These are phyloP conservation scores for Macrosoma leucophasiata DNA, from an alignment of 2,888 invertebrate species.

Conservation along the genomic window DNA sequence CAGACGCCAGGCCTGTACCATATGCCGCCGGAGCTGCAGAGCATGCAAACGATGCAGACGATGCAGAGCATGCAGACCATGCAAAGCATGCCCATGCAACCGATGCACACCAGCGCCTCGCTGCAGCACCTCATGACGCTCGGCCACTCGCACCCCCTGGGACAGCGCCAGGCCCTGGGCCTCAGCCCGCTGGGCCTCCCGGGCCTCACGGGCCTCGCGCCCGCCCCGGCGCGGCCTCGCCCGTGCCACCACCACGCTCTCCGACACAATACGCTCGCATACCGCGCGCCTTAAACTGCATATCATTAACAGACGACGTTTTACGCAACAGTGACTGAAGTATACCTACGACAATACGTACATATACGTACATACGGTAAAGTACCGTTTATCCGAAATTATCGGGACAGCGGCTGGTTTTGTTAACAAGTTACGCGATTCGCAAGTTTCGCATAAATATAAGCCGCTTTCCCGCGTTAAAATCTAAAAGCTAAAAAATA, in stretches of 20 bases:
- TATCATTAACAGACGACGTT: slow-evolving; percentile 11
- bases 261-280: slow-evolving; percentile 34
- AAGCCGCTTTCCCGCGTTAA: too few species aligned
- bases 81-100: too few species aligned
- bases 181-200: slow-evolving; percentile 36
- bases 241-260: slow-evolving; percentile 48
- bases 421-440: too few species aligned
- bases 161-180: slow-evolving; percentile 22
- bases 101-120: slow-evolving; percentile 61
- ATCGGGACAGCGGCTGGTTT: too few species aligned
- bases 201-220: slow-evolving; percentile 29
- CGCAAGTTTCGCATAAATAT: too few species aligned
- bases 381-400: too few species aligned
- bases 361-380: too few species aligned
- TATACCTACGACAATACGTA: too few species aligned
- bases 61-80: slow-evolving; percentile 62
- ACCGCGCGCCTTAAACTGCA: slow-evolving; percentile 32
- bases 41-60: slow-evolving; percentile 61
- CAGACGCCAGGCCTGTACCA: slow-evolving; percentile 67
- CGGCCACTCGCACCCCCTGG: slow-evolving; percentile 34
- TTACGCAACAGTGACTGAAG: too few species aligned
- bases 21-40: slow-evolving; percentile 67
- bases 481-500: too few species aligned
- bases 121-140: slow-evolving; percentile 63
- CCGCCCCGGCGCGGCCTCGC: slow-evolving; percentile 24